Base-by-base conservation (phyloP, 53 echinoderm and acorn worm genomes). In the Hippasteria phrygiana region DNA sequence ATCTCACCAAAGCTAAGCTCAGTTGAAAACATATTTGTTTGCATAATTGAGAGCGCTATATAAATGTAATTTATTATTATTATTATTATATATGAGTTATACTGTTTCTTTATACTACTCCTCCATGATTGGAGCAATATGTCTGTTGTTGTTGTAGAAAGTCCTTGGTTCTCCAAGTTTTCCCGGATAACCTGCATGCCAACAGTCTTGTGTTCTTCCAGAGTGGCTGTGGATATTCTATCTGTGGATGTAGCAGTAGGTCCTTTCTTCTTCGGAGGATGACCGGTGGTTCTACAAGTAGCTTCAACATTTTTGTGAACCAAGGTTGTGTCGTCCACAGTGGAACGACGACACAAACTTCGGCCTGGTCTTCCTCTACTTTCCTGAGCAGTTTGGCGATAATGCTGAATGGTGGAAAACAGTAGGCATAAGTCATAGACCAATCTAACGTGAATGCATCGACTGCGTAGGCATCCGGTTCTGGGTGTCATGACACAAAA, bases 401-500 rank as follows among this genome's bases (percentile, higher is more conserved):
- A 45, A 45, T 45, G 46, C 46, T 45, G 46, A 45, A 45, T 5
- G 46, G 46, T 45, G 46, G 46, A 45, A 45, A 7, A 45, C 46
- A 45, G 46, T 45, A 45, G 46, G 46, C 46, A 45, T 45, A 45
- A 11, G 46, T 45, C 46, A 45, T 45, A 7, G 46, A 45, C 46
- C 46, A 45, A 45, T 55, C 55, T 16, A 87, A 13, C 2, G 39
- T 43, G 20, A 91, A 87, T 32, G 67, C 87, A 87, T 87, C 78
- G 2, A 87, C 41, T 4, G 46, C 65, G 41, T 75, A 35, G 34
- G 87, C 87, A 16, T 42, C 38, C 9, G 87, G 87, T 1, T 91
- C 87, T 36, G 87, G 91, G 53, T 55, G 37, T 87, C 91, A 91
- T 18, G 91, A 73, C 7, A 90, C 86, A 75, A 31, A 90, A 31